Evolutionary conservation across 1,140 invertebrate species (phyloP).

Genomic region (Eueides isabella): DNA sequence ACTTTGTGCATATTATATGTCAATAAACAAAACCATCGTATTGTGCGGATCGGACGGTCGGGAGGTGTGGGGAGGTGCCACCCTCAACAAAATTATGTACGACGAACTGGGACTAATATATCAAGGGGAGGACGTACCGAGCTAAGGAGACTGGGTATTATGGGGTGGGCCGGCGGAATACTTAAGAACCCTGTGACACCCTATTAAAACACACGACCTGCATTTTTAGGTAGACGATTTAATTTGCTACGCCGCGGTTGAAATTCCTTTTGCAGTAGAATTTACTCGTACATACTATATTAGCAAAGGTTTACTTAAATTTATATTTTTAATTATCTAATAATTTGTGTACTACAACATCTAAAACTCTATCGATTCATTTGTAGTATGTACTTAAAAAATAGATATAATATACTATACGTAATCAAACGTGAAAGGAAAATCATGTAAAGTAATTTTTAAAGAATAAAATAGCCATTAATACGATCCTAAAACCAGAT

Average conservation of each 20-base stretch:
- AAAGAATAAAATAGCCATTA: no score
- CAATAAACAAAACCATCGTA: slow-evolving; percentile 77
- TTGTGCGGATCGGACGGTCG: slow-evolving; percentile 67
- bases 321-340: background rate
- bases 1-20: slow-evolving; percentile 50
- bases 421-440: no score
- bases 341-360: background rate
- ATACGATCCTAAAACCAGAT: no score
- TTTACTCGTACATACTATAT: background rate
- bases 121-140: slow-evolving; percentile 80
- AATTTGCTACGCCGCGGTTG: slow-evolving; percentile 56
- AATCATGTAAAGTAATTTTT: no score
- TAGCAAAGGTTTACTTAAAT: background rate
- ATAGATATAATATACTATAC: no score
- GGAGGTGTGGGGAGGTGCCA: slow-evolving; percentile 59
- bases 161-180: slow-evolving; percentile 77
- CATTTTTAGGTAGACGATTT: slow-evolving; percentile 65
- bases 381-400: no score
- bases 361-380: no score
- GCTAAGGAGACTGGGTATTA: slow-evolving; percentile 80
- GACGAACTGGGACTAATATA: slow-evolving; percentile 82
- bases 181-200: slow-evolving; percentile 81
- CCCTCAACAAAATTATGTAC: slow-evolving; percentile 81
- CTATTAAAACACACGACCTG: slow-evolving; percentile 79
- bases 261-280: background rate